Evolutionary conservation across 1,140 invertebrate genomes (phyloP), one percentile per base, ranked within the genome.

Genomic region (Geopemphigus sp.): DNA sequence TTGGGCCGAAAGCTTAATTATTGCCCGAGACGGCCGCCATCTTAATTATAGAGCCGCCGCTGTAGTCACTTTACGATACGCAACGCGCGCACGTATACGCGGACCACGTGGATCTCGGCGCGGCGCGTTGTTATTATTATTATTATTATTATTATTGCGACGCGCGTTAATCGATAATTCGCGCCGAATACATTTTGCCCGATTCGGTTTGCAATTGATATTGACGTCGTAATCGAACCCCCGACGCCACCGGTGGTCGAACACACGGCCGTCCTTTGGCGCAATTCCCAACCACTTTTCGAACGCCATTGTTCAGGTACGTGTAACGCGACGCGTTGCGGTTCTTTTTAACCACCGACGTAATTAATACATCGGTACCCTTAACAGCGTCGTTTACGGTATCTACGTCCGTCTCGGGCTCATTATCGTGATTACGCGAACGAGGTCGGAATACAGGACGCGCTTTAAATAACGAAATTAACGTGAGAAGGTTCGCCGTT

Each of bases 1-100:
- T 63, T 26, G 29, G 54, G 47, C 57, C 39, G 15, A 63, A 63
- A 63, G 45, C 57, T 78, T 78, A 61, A 78, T 76, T 63, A 78
- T 63, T 61, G 17, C 39, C 74, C 26, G 61, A 29, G 74, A 78
- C 50, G n/a, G 39, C 74, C 57, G 74, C 54, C 17, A 59, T 78
- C 6, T n/a, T 63, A 78, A 63, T 78, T 78, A 78, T 50, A 78
- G 57, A 50, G 39, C 19, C 22, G 6, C 26, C 19, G 54, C 63
- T 26, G 26, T 59, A 76, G 29, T 76, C 17, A 76, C n/a, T 76
- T 32, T 29, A 78, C 56, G 17, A 1, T 76, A 57, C 10, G 3
- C 8, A 4, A 39, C 8, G 32, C 8, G 8, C 8, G 8, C 8
- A 39, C 8, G 8, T 39, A 39, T 39, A 39, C 50, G 15, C 32